These are phyloP conservation scores for Melanostoma scalare DNA, from an alignment of 2,888 invertebrate genomes.

Conservation along the genomic window DNA sequence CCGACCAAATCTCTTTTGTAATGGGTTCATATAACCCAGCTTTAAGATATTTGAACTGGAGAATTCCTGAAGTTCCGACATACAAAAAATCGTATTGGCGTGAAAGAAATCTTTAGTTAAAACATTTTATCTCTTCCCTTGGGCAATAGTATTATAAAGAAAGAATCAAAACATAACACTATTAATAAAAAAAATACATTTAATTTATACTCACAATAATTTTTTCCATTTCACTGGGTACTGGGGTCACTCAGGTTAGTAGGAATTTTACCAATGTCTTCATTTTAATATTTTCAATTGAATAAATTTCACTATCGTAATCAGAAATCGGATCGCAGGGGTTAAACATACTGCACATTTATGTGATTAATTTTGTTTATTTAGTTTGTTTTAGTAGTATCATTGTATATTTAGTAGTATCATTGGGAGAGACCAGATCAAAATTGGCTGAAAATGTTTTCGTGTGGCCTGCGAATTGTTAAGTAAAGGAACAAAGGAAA, in stretches of 20 bases:
- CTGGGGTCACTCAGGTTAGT: conserved; percentile 41
- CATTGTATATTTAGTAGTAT: conserved; percentile 33
- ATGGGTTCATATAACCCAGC: too few relatives aligned
- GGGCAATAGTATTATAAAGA: too few relatives aligned
- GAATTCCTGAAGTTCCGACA: too few relatives aligned
- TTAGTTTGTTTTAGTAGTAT: conserved; percentile 28
- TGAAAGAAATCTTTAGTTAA: too few relatives aligned
- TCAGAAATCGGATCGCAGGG: conserved; percentile 12
- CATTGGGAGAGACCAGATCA: conserved; percentile 70
- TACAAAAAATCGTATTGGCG: too few relatives aligned
- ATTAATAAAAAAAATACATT: too few relatives aligned
- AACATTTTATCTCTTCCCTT: too few relatives aligned
- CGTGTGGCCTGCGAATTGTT: conserved; percentile 79
- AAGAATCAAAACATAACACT: too few relatives aligned
- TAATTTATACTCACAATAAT: not conserved
- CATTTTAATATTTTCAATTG: conserved; percentile 29
- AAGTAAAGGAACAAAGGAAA: conserved; percentile 27
- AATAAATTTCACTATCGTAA: conserved; percentile 39
- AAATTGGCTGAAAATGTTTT: conserved; percentile 79
- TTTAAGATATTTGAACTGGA: too few relatives aligned
- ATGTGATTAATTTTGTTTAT: conserved; percentile 3
- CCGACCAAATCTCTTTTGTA: too few relatives aligned
- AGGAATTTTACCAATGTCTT: conserved; percentile 35
- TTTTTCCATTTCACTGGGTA: conserved; percentile 9
- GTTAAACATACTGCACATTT: conserved; percentile 44